Conservation (phyloP, 2,113 vertebrate genomes). For the Urocitellus parryii region DNA sequence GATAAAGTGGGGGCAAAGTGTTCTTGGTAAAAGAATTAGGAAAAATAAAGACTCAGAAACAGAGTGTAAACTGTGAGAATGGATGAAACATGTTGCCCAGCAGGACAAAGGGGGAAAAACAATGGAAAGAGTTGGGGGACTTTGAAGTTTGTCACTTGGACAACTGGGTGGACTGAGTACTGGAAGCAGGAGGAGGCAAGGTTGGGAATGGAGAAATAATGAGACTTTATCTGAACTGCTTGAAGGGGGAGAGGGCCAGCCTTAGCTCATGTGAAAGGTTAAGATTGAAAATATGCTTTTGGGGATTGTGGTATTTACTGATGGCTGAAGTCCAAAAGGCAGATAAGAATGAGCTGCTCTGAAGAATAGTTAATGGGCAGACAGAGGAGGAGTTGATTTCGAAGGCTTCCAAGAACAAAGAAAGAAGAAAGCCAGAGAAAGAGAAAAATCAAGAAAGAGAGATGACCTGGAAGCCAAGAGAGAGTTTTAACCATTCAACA, state of each 20-base stretch:
- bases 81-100: no score
- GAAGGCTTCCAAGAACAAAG: slow-evolving; percentile 11
- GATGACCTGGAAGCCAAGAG: no score
- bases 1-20: no score
- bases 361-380: slow-evolving; percentile 27
- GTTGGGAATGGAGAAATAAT: not conserved
- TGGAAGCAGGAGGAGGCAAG: not conserved
- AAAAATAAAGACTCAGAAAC: no score
- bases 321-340: slow-evolving; percentile 16
- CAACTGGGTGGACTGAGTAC: not conserved
- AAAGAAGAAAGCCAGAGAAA: not conserved
- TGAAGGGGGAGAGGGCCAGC: not conserved
- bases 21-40: no score
- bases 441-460: no score
- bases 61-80: no score
- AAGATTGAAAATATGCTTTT: slow-evolving; percentile 6
- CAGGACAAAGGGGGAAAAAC: no score
- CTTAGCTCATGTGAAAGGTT: not conserved
- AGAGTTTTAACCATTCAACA: no score
- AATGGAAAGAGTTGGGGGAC: not conserved
- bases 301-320: not conserved
- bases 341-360: not conserved
- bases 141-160: not conserved
- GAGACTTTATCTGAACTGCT: not conserved
- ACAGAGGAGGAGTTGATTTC: not conserved